phyloP scores from a whole-genome alignment of 2,888 invertebrate species.

The Calameuta pallipes region DNA sequence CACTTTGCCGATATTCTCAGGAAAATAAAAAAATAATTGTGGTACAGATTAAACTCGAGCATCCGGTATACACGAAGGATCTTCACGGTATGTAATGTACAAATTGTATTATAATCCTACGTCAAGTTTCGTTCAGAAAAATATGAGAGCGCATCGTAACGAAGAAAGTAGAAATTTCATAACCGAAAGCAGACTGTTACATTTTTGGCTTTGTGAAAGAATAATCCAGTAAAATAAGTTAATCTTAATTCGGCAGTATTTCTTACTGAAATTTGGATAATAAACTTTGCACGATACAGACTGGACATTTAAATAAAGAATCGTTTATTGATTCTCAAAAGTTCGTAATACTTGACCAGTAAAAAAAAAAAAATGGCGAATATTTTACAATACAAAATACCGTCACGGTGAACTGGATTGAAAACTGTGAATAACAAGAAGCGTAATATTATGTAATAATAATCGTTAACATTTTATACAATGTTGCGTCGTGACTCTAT shows the following conservation, averaged over 20 bases:
- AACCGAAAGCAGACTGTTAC: background rate
- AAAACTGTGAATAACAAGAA: background rate
- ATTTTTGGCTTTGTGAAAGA: background rate
- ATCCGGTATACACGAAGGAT: background rate
- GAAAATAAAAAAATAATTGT: constrained; percentile 44
- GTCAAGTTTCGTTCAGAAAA: background rate
- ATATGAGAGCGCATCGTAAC: background rate
- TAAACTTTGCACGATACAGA: background rate
- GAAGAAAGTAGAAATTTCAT: background rate
- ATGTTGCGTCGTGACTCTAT: background rate
- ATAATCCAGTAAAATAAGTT: background rate
- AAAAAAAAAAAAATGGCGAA: background rate
- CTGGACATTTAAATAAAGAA: background rate
- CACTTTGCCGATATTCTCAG: constrained; percentile 53
- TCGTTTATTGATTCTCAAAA: background rate
- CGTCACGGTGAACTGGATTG: background rate
- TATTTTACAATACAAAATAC: background rate
- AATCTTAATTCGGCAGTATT: background rate
- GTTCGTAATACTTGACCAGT: background rate
- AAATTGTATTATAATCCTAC: background rate
- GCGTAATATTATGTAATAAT: background rate
- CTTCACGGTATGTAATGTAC: background rate
- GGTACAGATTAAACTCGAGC: background rate
- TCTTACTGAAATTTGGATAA: background rate
- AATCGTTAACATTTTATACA: background rate